Evolutionary conservation across 2,113 vertebrate genomes (phyloP), one percentile per base, ranked within the genome.

Genomic region (Sardina pilchardus): DNA sequence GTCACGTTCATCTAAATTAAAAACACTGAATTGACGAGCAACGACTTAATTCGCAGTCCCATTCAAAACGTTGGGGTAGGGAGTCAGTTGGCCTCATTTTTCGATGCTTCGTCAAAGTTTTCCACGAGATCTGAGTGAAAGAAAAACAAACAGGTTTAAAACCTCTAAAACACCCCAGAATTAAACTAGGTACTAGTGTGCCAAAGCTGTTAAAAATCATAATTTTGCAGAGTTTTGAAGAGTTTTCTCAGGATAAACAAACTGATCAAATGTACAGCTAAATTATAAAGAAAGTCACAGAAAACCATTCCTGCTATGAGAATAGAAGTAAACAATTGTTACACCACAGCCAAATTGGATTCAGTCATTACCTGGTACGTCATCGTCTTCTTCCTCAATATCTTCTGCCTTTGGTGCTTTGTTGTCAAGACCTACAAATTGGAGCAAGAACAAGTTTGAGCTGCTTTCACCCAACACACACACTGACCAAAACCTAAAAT

Each of bases 81-180:
- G 19, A 26, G 87, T 96, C 95, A 98, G 95, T 98, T 97, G 82
- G 97, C 97, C 94, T 99, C 97, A 82, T 99, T 98, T 95, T 99
- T 99, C 82, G 98, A 99, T n/a, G 98, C 97, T 93, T 99, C 98
- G 88, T 99, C 97, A 89, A 99, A 99, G 94, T 99, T 99, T 96
- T 99, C 97, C 96, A 99, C 98, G 83, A 99, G 97, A 96, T 99
- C 98, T 99, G 93, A 59, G 93, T 91, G 88, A 45, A 86, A 0
- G 48, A 83, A 26, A 48, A 1, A 59, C 39, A 30, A 26, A 56
- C 6, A 71, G 14, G 63, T 34, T 14, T 14, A 10, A 71, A 71
- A 63, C 16, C 50, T 63, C 24, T 63, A 24, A 63, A 63, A 24
- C 21, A 8, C 56, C 56, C 6, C 6, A 24, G 21, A 63, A 63